phyloP scores from a whole-genome alignment of 2,113 vertebrate genomes.

The Gobius niger region DNA sequence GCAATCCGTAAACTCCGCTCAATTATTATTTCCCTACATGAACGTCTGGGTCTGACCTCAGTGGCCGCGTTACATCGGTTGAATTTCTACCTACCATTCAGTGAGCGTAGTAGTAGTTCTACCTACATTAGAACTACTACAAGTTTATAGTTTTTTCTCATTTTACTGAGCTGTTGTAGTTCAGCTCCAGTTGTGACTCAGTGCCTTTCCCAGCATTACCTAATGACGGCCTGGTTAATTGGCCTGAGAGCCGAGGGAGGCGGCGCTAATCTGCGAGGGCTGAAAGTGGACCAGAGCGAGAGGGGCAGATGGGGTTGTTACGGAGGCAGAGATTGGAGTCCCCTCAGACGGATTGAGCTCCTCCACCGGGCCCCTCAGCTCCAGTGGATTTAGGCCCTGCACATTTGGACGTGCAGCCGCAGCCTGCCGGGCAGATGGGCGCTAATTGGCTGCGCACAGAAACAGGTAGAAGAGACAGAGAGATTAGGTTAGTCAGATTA shows the following conservation, averaged over 20 bases:
- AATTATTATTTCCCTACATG: too few relatives aligned
- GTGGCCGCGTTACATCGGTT: too few relatives aligned
- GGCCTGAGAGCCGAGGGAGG: slow-evolving; percentile 17
- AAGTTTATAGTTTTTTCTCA: background rate
- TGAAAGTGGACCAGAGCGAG: slow-evolving; percentile 71
- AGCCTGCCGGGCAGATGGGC: slow-evolving; percentile 50
- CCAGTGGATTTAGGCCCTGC: slow-evolving; percentile 20
- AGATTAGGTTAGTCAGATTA: slow-evolving; percentile 74
- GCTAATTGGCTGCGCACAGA: slow-evolving; percentile 57
- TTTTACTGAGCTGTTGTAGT: background rate
- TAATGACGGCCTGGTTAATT: slow-evolving; percentile 46
- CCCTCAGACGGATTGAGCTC: slow-evolving; percentile 54
- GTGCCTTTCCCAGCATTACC: slow-evolving; percentile 25
- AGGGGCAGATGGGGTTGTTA: slow-evolving; percentile 61
- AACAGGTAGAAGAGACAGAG: slow-evolving; percentile 49
- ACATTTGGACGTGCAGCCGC: slow-evolving; percentile 3
- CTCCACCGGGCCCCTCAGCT: slow-evolving; percentile 19
- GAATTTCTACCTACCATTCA: too few relatives aligned
- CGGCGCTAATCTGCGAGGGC: slow-evolving; percentile 46
- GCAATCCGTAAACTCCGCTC: too few relatives aligned
- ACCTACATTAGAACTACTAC: too few relatives aligned
- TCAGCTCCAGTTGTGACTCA: slow-evolving; percentile 12
- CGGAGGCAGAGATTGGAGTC: slow-evolving; percentile 52
- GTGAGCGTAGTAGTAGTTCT: too few relatives aligned
- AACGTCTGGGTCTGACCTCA: too few relatives aligned